Evolutionary conservation across 1,140 invertebrate species (phyloP), one percentile per base, ranked within the genome.

Genomic region (Bombus waltoni): DNA sequence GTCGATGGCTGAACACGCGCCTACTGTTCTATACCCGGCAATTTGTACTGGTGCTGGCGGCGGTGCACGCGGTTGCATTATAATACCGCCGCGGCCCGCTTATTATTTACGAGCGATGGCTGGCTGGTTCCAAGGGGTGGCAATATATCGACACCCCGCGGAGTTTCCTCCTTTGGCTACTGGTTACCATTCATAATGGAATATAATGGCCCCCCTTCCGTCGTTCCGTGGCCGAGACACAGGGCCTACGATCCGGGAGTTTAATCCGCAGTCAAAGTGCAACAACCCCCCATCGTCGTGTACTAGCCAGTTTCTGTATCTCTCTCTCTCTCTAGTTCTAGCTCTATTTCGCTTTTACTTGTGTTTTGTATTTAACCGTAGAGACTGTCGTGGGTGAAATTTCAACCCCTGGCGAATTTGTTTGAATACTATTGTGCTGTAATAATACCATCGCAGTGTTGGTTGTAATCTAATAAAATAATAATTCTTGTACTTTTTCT

Each of bases 81-180:
- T 89, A 88, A 84, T 88, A 74, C 80, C 65, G 75, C 73, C 53
- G 57, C 57, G 74, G 80, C 81, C 84, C 88, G 88, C 70, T 89
- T 88, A 90, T 91, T 92, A 92, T 92, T 92, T 90, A 89, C 78
- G 90, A 92, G 85, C 88, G 75, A 77, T 88, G 65, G 73, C 87
- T 83, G 89, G 89, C 86, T 89, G 86, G 83, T 84, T 90, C 85
- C 73, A 81, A 42, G 81, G 88, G 89, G 88, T 80, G 89, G 87
- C 89, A 93, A 93, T 93, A 93, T 93, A 92, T 89, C 81, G 87
- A 91, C 89, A 89, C 92, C 93, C 92, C 87, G 89, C 86, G 62
- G 92, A 80, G 91, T 87, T 82, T 85, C 85, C 89, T 92, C 90
- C 85, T 90, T 87, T 90, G 88, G 93, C 93, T 92, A 92, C 92